Percentiles rank a stretch among this genome's conserved stretches.
Conservation (phyloP, 2,113 vertebrate species). For the Mormyrus lacerda region DNA sequence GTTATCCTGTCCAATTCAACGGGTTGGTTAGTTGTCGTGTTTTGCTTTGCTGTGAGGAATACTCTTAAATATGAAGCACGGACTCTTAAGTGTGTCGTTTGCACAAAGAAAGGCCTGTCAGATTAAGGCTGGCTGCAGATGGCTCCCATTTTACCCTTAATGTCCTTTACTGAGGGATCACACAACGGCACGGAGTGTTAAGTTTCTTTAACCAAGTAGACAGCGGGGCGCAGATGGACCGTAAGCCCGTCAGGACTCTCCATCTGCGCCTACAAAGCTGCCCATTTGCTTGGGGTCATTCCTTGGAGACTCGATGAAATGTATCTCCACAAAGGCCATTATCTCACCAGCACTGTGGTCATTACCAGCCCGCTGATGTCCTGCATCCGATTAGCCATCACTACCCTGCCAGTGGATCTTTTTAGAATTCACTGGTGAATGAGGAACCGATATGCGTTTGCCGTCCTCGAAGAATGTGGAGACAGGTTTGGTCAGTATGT, state of each 20-base stretch:
- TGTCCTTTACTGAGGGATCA: background rate
- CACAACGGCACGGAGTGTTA: background rate
- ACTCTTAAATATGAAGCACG: background rate
- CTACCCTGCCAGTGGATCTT: background rate
- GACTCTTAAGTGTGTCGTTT: background rate
- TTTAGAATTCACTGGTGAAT: background rate
- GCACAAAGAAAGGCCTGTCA: background rate
- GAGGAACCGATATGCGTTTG: background rate
- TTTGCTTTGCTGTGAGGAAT: background rate
- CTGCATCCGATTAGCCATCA: background rate
- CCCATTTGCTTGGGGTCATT: constrained; percentile 53
- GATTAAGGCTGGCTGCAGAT: background rate
- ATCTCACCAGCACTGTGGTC: constrained; percentile 40
- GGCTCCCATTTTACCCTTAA: background rate
- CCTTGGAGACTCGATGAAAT: constrained; percentile 49
- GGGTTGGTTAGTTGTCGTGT: background rate
- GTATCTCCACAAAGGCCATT: constrained; percentile 57
- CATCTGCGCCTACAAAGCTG: constrained; percentile 27
- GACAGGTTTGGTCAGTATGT: background rate
- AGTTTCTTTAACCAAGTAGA: constrained; percentile 30
- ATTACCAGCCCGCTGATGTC: constrained; percentile 27
- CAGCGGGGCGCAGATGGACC: constrained; percentile 27
- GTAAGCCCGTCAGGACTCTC: constrained; percentile 34
- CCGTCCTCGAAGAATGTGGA: background rate
- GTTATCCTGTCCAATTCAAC: background rate